These are phyloP conservation scores for Dermolepida albohirtum DNA, from an alignment of 2,888 invertebrate genomes.

Conservation along the genomic window DNA sequence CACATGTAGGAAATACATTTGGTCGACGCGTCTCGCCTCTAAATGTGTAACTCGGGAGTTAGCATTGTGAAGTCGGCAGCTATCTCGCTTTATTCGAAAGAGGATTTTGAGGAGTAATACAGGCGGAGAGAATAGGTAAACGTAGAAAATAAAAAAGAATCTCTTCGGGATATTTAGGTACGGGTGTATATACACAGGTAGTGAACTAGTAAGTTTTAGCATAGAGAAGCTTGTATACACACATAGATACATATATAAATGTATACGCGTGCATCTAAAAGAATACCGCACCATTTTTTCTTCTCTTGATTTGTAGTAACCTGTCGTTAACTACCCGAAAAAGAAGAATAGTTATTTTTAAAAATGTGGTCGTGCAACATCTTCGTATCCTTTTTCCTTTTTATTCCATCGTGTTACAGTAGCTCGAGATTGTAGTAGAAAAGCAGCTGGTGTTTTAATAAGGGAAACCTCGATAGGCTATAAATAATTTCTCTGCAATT, in stretches of 20 bases:
- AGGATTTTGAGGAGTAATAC: background rate
- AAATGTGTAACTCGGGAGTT: constrained; percentile 53
- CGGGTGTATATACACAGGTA: constrained; percentile 26
- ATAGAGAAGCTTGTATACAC: constrained; percentile 15
- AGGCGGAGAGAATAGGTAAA: too few species aligned
- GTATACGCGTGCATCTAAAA: constrained; percentile 1
- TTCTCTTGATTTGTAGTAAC: background rate
- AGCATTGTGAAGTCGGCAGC: constrained; percentile 46
- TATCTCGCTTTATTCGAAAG: constrained; percentile 9
- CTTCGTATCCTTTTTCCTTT: too few species aligned
- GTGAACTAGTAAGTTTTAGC: constrained; percentile 4
- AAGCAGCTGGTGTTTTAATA: too few species aligned
- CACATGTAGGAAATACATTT: constrained; percentile 35
- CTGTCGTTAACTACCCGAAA: constrained; percentile 2
- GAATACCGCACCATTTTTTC: constrained; percentile 1
- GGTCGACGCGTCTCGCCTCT: constrained; percentile 34
- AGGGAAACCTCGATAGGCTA: too few species aligned
- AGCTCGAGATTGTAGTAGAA: too few species aligned
- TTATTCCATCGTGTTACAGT: too few species aligned
- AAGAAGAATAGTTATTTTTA: background rate
- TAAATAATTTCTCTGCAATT: too few species aligned
- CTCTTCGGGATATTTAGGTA: constrained; percentile 16
- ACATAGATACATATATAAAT: background rate
- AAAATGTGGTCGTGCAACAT: too few species aligned
- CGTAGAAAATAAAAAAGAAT: constrained; percentile 3